Evolutionary conservation across 2,797 vertebrate genomes (phyloP), one percentile per base, ranked within the genome.

Genomic region (Crenichthys baileyi): DNA sequence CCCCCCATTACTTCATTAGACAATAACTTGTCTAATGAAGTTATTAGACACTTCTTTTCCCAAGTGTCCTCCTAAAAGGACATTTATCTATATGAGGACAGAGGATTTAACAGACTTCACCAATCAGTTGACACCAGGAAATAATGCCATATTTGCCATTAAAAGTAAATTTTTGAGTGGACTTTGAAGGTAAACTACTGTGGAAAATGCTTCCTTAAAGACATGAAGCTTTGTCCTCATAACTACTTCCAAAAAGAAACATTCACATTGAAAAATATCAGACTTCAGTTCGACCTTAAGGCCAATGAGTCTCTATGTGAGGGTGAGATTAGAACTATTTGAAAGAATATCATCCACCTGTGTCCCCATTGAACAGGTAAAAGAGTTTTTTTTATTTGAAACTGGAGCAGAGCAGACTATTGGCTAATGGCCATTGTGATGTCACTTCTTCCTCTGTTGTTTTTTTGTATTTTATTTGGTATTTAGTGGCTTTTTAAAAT

Each of bases 281-380:
- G 1, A 24, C 84, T 87, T 88, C 82, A 87, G 84, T 83, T 86
- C 4, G 55, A 86, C 86, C 79, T 82, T 12, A 74, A 51, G 6
- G 39, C 46, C 31, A 8, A 13, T 20, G 48, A 58, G 53, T 77
- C 36, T 9, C 22, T 22, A 58, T 58, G 68, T 76, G 44, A 44
- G 55, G 7, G 26, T n/a, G 39, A 29, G 67, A 18, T 60, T 70
- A 46, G 92, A 92, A 92, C 95, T 94, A 96, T 96, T 95, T 95
- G 91, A 95, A 95, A 96, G 95, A 94, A 94, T 95, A 95, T 94
- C 95, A 89, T 92, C 93, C 90, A 93, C 90, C 53, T 9, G 26
- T 74, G 72, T 78, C 77, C 77, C 63, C 79, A 61, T 92, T 18
- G 0, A 72, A 26, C 13, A 58, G 94, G 73, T 76, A 56, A 79